Evolutionary conservation across 53 echinoderm and acorn worm species (phyloP).

Genomic region (Patiria pectinifera): DNA sequence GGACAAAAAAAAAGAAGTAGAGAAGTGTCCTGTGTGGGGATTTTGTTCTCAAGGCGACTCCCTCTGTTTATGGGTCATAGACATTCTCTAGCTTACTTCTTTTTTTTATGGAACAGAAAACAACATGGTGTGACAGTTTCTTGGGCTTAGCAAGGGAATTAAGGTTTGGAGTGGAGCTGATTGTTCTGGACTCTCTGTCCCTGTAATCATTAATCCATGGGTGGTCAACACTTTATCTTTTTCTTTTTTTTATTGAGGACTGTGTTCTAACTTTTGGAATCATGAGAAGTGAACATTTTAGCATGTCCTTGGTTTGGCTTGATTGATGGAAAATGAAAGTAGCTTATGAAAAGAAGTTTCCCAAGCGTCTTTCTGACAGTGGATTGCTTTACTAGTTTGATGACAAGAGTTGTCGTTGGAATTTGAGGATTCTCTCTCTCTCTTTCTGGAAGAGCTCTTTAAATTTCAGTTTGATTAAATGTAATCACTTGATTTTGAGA

Average conservation of each 20-base stretch:
- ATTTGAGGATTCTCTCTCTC: not conserved
- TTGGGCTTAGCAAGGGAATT: slow-evolving; percentile 1
- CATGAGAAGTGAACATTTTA: not conserved
- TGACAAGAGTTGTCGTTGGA: not conserved
- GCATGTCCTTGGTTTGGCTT: not conserved
- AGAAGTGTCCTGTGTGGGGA: slow-evolving; percentile 6
- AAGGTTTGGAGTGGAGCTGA: slow-evolving; percentile 25
- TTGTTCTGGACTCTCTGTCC: not conserved
- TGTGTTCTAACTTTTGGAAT: not conserved
- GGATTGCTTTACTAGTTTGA: not conserved
- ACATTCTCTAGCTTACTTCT: slow-evolving; percentile 13
- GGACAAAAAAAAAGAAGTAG: not conserved
- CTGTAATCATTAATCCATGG: slow-evolving; percentile 10
- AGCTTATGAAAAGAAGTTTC: not conserved
- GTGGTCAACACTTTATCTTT: not conserved
- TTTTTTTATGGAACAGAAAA: slow-evolving; percentile 14
- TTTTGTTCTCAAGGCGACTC: slow-evolving; percentile 42
- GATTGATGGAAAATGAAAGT: not conserved
- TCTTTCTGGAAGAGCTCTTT: no score
- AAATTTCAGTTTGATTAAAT: no score
- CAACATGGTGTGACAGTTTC: slow-evolving; percentile 38
- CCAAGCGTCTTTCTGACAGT: not conserved
- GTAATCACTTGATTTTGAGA: no score
- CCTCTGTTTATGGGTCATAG: slow-evolving; percentile 31
- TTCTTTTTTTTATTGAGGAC: not conserved